A percentile compares a stretch with the other conserved stretches of the same genome.
phyloP scores from a whole-genome alignment of 2,888 invertebrate species.

The Alcis repandata region DNA sequence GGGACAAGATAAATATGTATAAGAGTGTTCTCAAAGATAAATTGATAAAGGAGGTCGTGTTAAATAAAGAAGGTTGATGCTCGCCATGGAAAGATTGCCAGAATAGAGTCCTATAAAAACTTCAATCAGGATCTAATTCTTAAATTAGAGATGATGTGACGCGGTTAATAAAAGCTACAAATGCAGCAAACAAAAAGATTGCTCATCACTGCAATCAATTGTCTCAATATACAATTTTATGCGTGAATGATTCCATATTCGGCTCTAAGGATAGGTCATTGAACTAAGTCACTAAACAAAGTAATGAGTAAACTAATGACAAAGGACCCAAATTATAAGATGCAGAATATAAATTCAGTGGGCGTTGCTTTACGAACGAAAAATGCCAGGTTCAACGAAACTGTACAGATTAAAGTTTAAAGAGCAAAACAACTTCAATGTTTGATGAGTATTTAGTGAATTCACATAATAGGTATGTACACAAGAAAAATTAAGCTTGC shows the following conservation, averaged over 20 bases:
- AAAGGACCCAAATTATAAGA: constrained; percentile 9
- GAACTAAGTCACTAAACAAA: constrained; percentile 28
- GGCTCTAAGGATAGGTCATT: constrained; percentile 38
- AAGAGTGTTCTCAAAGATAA: constrained; percentile 15
- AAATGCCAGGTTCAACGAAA: not conserved
- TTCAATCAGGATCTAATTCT: not conserved
- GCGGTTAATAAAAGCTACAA: not conserved
- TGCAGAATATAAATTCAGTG: not conserved
- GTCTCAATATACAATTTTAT: not conserved
- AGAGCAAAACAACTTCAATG: not conserved
- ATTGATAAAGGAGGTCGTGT: constrained; percentile 5
- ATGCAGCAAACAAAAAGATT: not conserved
- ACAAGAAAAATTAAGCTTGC: no score
- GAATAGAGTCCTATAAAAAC: not conserved
- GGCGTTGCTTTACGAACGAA: not conserved
- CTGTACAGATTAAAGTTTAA: not conserved
- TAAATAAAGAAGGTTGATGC: constrained; percentile 8
- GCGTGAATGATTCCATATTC: constrained; percentile 33
- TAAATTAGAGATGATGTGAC: not conserved
- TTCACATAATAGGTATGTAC: no score
- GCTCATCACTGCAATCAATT: no score
- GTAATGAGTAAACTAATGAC: not conserved
- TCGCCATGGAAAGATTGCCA: not conserved
- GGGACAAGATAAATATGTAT: constrained; percentile 25
- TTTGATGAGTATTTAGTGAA: no score